These are phyloP conservation scores for Pogonognathellus flavescens DNA, from an alignment of 1,140 invertebrate genomes.

Conservation along the genomic window DNA sequence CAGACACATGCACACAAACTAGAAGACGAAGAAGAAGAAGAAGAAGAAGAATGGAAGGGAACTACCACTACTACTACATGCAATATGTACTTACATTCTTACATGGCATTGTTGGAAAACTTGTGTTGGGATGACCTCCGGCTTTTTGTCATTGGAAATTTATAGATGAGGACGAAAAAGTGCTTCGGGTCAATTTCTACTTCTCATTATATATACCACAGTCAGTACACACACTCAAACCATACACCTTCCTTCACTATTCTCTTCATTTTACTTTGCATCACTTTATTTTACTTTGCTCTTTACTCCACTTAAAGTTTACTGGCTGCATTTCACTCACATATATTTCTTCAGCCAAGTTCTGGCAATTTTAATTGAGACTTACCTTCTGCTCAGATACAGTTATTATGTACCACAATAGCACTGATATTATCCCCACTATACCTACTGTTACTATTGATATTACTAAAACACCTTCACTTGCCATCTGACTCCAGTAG, in stretches of 20 bases:
- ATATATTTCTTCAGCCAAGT: too few species aligned
- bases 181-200: conserved; percentile 59
- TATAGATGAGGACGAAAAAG: conserved; percentile 65
- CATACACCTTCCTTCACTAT: not conserved
- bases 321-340: not conserved
- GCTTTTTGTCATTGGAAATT: conserved; percentile 67
- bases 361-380: too few species aligned
- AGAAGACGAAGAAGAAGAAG: not conserved
- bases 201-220: conserved; percentile 33
- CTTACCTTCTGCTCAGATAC: too few species aligned
- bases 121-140: conserved; percentile 65
- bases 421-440: too few species aligned
- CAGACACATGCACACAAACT: not conserved
- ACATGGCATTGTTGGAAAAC: conserved; percentile 60
- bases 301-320: conserved; percentile 39
- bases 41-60: not conserved
- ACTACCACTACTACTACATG: not conserved
- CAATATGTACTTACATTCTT: not conserved
- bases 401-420: too few species aligned
- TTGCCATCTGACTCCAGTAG: too few species aligned
- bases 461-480: too few species aligned
- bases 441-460: too few species aligned
- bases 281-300: conserved; percentile 53
- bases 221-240: too few species aligned
- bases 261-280: conserved; percentile 44